Evolutionary conservation across 2,888 invertebrate genomes (phyloP), one percentile per base, ranked within the genome.

Genomic region (Andrena hattorfiana): DNA sequence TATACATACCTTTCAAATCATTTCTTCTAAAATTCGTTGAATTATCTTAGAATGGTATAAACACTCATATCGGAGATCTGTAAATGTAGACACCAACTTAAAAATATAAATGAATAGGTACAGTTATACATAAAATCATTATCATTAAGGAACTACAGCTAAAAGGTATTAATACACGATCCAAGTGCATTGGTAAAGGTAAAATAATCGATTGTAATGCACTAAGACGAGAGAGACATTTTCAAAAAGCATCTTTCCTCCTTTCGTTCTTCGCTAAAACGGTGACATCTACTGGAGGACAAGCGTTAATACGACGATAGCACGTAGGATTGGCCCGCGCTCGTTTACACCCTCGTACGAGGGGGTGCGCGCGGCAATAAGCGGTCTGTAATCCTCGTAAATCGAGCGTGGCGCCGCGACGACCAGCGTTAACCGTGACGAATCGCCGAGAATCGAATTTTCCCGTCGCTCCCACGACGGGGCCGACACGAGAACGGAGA

Each of bases 351-450:
- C 56, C 26, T n/a, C 23, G 42, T 32, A 48, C 13, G 30, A 13
- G 32, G 56, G 59, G 56, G 26, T 66, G 64, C 13, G 59, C 48
- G 35, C 54, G 64, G 85, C 85, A 86, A 85, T 81, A 87, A 88
- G 80, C 86, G 86, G 63, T 73, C 75, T 85, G 83, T 85, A 89
- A 87, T 89, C 78, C 84, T 84, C 81, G 86, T 89, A 89, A 90
- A 90, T 90, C 89, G 89, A 89, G 85, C 86, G 71, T 76, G 83
- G 69, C 82, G 75, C 72, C 73, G 64, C 64, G 83, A 74, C 72
- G 81, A 71, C 72, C 69, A 68, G 73, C 78, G 78, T 78, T 77
- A 75, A 71, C 51, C 76, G 63, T 85, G 83, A 85, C 83, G 85
- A 81, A 83, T 78, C 77, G 70, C 20, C 68, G 71, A 60, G 62